Base-by-base conservation (phyloP, 1,140 invertebrate species). In the Cyphomyrmex costatus region DNA sequence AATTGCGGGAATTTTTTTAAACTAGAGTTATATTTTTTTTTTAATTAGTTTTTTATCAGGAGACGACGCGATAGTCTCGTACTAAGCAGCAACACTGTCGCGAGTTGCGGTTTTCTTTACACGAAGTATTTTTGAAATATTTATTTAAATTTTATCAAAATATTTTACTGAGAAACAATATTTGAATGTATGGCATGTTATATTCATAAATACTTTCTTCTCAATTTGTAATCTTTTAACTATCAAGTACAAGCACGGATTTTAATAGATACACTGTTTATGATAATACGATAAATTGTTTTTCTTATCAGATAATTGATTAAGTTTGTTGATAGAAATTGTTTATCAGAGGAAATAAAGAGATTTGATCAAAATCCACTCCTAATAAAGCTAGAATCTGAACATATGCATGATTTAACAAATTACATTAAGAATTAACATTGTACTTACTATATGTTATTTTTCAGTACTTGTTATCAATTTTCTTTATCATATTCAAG, bases 21-120 rank as follows among this genome's bases (percentile, higher is more conserved):
- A 61, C 27, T 36, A 42, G n/a, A n/a, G n/a, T 74, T 76, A 42
- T 33, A 42, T 61, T 73, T 10, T 73, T 8, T 53, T 71, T 53
- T 71, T 53, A 30, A n/a, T 56, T 70, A 49, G 6, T 1, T n/a
- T 27, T 58, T 3, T 76, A 56, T n/a, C n/a, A n/a, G n/a, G n/a
- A n/a, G n/a, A n/a, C n/a, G n/a, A n/a, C n/a, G n/a, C n/a, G n/a
- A n/a, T n/a, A n/a, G n/a, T n/a, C n/a, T n/a, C n/a, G n/a, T n/a
- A n/a, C n/a, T n/a, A n/a, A n/a, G n/a, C n/a, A n/a, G n/a, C n/a
- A n/a, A n/a, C n/a, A n/a, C n/a, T n/a, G n/a, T n/a, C n/a, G n/a
- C n/a, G n/a, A n/a, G n/a, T n/a, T n/a, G n/a, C n/a, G n/a, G n/a
- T 77, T 27, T 4, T 24, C n/a, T 80, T 51, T 24, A 71, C n/a